A percentile compares a stretch with the other conserved stretches of the same genome.
These are phyloP conservation scores for Pimpla rufipes DNA, from an alignment of 2,888 invertebrate species.

Conservation along the genomic window DNA sequence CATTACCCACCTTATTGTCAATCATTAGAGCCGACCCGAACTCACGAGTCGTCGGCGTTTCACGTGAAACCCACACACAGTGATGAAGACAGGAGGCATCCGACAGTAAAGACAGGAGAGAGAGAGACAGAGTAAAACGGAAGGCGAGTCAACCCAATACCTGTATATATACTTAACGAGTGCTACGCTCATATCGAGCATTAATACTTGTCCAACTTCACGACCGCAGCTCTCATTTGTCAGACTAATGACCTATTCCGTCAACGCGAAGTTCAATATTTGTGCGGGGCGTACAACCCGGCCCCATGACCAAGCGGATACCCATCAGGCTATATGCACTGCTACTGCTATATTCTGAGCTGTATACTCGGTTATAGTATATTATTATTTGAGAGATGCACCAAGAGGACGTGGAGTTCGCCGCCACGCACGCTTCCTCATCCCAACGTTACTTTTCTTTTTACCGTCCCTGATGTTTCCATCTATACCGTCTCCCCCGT, in stretches of 20 bases:
- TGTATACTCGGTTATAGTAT: not conserved
- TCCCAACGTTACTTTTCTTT: slow-evolving; percentile 5
- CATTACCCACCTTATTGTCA: slow-evolving; percentile 7
- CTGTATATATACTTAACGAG: slow-evolving; percentile 41
- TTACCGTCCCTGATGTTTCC: not conserved
- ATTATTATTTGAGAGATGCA: slow-evolving; percentile 20
- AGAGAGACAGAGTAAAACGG: not conserved
- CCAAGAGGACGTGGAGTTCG: not conserved
- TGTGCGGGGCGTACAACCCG: slow-evolving; percentile 38
- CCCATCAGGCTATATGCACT: not conserved
- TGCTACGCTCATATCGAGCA: slow-evolving; percentile 4
- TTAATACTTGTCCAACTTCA: slow-evolving; percentile 50
- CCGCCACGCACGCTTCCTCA: not conserved
- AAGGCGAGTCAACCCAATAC: slow-evolving; percentile 17
- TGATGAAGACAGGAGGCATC: not conserved
- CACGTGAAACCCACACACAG: not conserved
- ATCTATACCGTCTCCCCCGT: slow-evolving; percentile 15
- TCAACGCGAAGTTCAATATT: slow-evolving; percentile 50
- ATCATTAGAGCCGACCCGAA: slow-evolving; percentile 2
- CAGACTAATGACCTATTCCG: slow-evolving; percentile 55
- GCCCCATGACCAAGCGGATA: not conserved
- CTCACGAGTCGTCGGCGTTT: not conserved
- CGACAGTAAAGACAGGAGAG: not conserved
- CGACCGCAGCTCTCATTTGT: slow-evolving; percentile 48
- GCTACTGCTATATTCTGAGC: not conserved